A percentile compares a stretch with the other conserved stretches of the same genome.
Conservation (phyloP, 2,797 vertebrate species). For the Pelochelys cantorii region DNA sequence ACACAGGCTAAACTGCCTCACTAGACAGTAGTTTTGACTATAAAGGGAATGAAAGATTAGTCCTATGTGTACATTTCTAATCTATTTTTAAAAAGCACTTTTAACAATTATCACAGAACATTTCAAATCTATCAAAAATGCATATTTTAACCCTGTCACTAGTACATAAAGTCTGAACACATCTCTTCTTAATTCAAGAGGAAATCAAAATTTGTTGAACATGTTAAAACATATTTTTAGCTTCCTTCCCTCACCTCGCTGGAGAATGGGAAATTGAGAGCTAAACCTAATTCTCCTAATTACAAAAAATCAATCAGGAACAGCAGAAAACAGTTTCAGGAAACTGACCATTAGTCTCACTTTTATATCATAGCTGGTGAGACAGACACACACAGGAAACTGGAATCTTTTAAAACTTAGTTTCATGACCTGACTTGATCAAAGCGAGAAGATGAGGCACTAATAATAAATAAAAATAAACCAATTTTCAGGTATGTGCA, state of each 20-base stretch:
- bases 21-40: conserved; percentile 4
- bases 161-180: not conserved
- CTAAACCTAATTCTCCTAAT: not conserved
- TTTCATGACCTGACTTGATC: not conserved
- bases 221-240: not conserved
- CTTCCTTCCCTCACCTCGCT: not conserved
- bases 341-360: not conserved
- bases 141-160: not conserved
- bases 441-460: not conserved
- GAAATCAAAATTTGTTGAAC: not conserved
- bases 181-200: not conserved
- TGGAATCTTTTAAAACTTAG: not conserved
- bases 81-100: not conserved
- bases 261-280: not conserved
- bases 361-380: not conserved
- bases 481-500: not conserved
- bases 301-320: not conserved
- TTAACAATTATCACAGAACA: not conserved
- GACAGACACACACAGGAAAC: not conserved
- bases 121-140: conserved; percentile 3
- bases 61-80: not conserved
- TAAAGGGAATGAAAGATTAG: not conserved
- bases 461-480: not conserved
- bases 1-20: not conserved
- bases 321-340: not conserved